Evolutionary conservation across 2,797 vertebrate species (phyloP).

Genomic region (Malacoctenus gilli): DNA sequence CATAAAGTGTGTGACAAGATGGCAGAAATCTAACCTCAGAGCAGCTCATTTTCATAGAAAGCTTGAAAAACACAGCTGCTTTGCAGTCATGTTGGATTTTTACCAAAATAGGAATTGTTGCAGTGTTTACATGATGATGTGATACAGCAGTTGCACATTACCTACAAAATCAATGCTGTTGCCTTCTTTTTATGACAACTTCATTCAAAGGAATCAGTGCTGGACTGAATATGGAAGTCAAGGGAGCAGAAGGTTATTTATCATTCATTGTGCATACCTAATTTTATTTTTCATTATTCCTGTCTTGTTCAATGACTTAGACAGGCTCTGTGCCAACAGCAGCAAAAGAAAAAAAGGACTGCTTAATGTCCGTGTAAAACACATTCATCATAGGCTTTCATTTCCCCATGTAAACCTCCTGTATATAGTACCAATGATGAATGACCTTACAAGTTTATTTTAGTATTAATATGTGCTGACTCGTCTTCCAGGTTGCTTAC

Average conservation of each 20-base stretch:
- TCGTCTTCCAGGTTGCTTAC: constrained; percentile 82
- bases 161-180: not conserved
- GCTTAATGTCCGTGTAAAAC: not conserved
- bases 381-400: too few relatives aligned
- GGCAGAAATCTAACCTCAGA: constrained; percentile 19
- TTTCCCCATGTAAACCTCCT: not conserved
- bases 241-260: constrained; percentile 1
- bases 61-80: constrained; percentile 11
- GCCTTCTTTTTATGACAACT: not conserved
- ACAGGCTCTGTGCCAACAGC: not conserved
- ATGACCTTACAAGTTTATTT: not conserved
- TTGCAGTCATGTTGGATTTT: not conserved
- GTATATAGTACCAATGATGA: not conserved
- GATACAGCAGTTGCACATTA: not conserved
- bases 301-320: not conserved
- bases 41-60: constrained; percentile 21
- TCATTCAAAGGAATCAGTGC: not conserved
- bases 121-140: constrained; percentile 2
- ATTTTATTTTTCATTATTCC: not conserved
- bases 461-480: constrained; percentile 1
- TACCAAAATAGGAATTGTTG: not conserved
- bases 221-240: constrained; percentile 3
- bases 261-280: constrained; percentile 1
- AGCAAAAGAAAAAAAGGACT: not conserved
- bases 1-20: constrained; percentile 9